These are phyloP conservation scores for Scaptomyza pallida DNA, from an alignment of 1,140 invertebrate species.

Conservation along the genomic window DNA sequence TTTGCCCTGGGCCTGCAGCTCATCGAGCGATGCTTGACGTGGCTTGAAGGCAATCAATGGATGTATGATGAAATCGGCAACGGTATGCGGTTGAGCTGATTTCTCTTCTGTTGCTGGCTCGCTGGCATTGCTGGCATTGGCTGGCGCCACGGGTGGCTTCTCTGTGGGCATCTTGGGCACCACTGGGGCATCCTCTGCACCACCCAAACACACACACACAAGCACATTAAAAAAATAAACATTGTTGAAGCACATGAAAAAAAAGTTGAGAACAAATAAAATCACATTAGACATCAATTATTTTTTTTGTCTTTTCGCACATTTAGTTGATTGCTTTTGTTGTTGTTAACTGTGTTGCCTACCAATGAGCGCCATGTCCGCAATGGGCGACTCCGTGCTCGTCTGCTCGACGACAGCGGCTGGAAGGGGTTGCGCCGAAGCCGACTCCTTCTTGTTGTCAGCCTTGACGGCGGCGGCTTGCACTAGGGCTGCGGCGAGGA, in stretches of 20 bases:
- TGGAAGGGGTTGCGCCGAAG: slow-evolving; percentile 10
- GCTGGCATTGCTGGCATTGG: background rate
- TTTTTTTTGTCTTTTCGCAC: background rate
- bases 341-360: slow-evolving; percentile 47
- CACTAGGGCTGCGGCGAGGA: slow-evolving; percentile 18
- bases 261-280: slow-evolving; percentile 15
- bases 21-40: slow-evolving; percentile 49
- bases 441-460: slow-evolving; percentile 19
- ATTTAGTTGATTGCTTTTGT: background rate
- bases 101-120: slow-evolving; percentile 20
- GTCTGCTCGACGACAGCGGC: slow-evolving; percentile 59
- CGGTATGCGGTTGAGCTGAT: slow-evolving; percentile 58
- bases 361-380: slow-evolving; percentile 79
- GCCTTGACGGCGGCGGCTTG: slow-evolving; percentile 25
- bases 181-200: slow-evolving; percentile 39
- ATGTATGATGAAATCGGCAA: slow-evolving; percentile 80
- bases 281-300: slow-evolving; percentile 35
- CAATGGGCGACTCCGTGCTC: slow-evolving; percentile 72
- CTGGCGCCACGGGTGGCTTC: slow-evolving; percentile 42
- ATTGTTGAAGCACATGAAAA: slow-evolving; percentile 29
- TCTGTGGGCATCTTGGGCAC: slow-evolving; percentile 67
- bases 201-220: slow-evolving; percentile 10
- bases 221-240: slow-evolving; percentile 39
- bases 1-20: slow-evolving; percentile 62
- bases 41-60: slow-evolving; percentile 80